A percentile compares a stretch with the other conserved stretches of the same genome.
These are phyloP conservation scores for Ptychadena robeensis DNA, from an alignment of 2,797 vertebrate species.

Conservation along the genomic window DNA sequence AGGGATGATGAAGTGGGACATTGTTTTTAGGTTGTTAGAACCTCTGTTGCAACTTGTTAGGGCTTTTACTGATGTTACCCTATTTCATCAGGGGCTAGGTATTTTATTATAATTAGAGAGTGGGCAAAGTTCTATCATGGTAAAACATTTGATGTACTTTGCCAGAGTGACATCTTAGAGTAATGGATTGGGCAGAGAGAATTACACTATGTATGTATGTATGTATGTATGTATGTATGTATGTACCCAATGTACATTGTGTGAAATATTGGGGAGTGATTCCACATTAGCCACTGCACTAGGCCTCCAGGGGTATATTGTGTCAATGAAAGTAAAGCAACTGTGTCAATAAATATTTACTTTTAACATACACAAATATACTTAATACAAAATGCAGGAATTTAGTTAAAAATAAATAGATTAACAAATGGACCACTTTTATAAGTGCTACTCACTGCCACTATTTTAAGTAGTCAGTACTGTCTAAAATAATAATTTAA, in stretches of 20 bases:
- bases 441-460: slow-evolving; percentile 35
- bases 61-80: no score
- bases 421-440: slow-evolving; percentile 1
- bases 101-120: no score
- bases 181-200: not conserved
- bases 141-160: no score
- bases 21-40: no score
- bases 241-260: no score
- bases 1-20: no score
- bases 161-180: no score
- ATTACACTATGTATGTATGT: not conserved
- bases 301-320: not conserved
- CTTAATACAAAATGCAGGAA: slow-evolving; percentile 20
- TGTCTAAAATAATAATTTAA: slow-evolving; percentile 7
- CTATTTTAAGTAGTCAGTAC: not conserved
- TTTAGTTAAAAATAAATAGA: not conserved
- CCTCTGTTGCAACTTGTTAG: no score
- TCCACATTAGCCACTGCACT: not conserved
- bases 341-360: not conserved
- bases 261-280: not conserved
- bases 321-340: not conserved
- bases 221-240: no score
- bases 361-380: slow-evolving; percentile 6
- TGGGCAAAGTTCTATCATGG: no score
- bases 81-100: no score